These are phyloP conservation scores for Zoanthus sociatus DNA, from an alignment of 92 coral and sea anemone genomes.

Conservation along the genomic window DNA sequence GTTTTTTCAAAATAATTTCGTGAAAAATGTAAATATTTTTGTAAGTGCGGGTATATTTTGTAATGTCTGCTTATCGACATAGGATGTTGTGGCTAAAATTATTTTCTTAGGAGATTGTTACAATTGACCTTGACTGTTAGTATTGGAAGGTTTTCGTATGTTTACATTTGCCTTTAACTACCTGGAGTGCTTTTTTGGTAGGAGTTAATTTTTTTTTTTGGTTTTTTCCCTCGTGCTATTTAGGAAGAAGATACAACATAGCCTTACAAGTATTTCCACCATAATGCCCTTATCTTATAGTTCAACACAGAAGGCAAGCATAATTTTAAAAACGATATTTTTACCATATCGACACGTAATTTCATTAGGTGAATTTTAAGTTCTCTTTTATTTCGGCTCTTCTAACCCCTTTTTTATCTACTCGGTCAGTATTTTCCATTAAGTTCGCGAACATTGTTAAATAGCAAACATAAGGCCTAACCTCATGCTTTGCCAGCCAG, in stretches of 20 bases:
- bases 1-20: neutral
- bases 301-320: neutral
- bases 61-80: constrained; percentile 5
- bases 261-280: constrained; percentile 7
- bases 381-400: neutral
- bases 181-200: constrained; percentile 55
- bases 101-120: neutral
- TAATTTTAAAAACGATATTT: neutral
- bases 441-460: too few relatives aligned
- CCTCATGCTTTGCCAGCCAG: constrained; percentile 28
- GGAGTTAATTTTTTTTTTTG: neutral
- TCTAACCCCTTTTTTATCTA: neutral
- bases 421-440: too few relatives aligned
- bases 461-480: too few relatives aligned
- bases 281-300: neutral
- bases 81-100: neutral
- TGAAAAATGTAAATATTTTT: neutral
- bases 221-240: neutral
- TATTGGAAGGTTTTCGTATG: neutral
- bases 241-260: neutral
- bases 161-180: neutral
- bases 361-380: neutral
- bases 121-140: neutral
- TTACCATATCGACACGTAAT: neutral
- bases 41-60: neutral